Evolutionary conservation across 2,113 vertebrate genomes (phyloP), one percentile per base, ranked within the genome.

Genomic region (Petrocephalus zakoni): DNA sequence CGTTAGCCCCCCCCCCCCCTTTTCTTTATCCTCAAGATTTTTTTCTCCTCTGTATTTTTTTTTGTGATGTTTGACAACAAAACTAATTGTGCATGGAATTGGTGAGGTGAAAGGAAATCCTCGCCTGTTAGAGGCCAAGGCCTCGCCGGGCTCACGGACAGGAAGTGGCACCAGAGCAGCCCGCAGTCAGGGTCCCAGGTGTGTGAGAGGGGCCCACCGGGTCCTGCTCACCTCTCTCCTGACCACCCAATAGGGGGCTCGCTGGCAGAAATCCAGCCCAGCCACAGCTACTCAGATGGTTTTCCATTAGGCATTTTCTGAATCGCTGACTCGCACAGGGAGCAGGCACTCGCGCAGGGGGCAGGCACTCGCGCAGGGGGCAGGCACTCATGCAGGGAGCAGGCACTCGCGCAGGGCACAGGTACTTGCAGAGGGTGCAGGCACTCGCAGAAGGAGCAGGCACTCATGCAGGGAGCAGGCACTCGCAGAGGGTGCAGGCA

Each of bases 51-150:
- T 51, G 46, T 34, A 29, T n/a, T 42, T 86, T 86, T 86, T 89
- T 86, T 89, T 89, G 72, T 89, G 82, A 89, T 85, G 46, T 89
- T 89, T 89, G 47, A 89, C 88, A 89, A 89, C 88, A 89, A 89
- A 89, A 84, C 88, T 86, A 19, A 86, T 89, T 88, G 88, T 89
- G 11, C 37, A 61, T 46, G 84, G 88, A 89, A 89, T 86, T 15
- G 46, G 46, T 55, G 58, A 37, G 84, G 78, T 78, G 19, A 75
- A 49, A 89, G 88, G 88, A 89, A 89, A 89, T 89, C 88, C 88
- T 86, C 42, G 46, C 84, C 58, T 78, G 7, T 61, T 47, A 47
- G 88, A 89, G 88, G 88, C 86, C 88, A 89, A 86, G 88, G 64
- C 88, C 86, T 89, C 61, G 29, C 84, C 53, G 37, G 81, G 51